Evolutionary conservation across 2,113 vertebrate genomes (phyloP).

Genomic region (Sclerurus mexicanus): DNA sequence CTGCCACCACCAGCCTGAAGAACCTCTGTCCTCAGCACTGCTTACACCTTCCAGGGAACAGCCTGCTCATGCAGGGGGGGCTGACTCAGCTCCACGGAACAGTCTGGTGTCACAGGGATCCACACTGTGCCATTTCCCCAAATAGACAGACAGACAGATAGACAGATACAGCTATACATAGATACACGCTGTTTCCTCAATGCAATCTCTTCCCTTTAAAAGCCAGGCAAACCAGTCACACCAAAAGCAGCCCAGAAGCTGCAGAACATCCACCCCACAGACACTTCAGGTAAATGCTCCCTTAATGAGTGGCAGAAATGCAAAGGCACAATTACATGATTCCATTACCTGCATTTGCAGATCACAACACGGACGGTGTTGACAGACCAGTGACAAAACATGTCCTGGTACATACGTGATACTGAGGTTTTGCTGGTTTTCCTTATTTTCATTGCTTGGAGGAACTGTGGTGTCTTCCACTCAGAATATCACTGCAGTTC

Average conservation of each 20-base stretch:
- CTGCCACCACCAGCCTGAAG: conserved; percentile 1
- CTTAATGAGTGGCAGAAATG: background rate
- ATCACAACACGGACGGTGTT: background rate
- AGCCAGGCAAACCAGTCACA: background rate
- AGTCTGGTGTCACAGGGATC: background rate
- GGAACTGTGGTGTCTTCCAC: background rate
- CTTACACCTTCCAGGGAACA: background rate
- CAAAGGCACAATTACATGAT: background rate
- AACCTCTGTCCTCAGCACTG: background rate
- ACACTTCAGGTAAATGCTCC: background rate
- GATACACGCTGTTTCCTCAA: background rate
- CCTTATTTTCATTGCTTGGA: background rate
- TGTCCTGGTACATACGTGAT: background rate
- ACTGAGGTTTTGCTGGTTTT: background rate
- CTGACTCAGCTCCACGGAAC: background rate
- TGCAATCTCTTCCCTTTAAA: background rate
- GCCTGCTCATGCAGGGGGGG: background rate
- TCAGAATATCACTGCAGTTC: background rate
- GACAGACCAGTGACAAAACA: background rate
- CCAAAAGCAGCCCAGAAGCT: background rate
- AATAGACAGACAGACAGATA: too few relatives aligned
- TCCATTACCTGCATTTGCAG: background rate
- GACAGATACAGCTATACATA: background rate
- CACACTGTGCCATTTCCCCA: background rate
- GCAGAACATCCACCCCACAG: background rate